These are phyloP conservation scores for Vanessa tameamea DNA, from an alignment of 1,140 invertebrate genomes.

Conservation along the genomic window DNA sequence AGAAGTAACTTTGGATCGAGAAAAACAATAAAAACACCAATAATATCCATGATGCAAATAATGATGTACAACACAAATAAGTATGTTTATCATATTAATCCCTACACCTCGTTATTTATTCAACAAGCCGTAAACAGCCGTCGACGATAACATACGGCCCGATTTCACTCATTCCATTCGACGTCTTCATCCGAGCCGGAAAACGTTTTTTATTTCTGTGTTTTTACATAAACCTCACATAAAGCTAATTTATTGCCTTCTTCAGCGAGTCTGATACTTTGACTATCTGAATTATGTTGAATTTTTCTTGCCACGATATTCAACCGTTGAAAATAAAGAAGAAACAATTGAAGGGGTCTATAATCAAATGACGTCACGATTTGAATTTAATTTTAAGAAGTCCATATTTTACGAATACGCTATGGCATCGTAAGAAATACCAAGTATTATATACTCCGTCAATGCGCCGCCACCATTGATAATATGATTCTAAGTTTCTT, in stretches of 20 bases:
- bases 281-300: slow-evolving; percentile 7
- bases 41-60: too few species aligned
- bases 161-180: slow-evolving; percentile 20
- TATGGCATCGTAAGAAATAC: too few species aligned
- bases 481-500: too few species aligned
- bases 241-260: slow-evolving; percentile 46
- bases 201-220: slow-evolving; percentile 44
- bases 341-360: background rate
- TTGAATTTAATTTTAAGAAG: background rate
- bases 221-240: slow-evolving; percentile 48
- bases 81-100: background rate
- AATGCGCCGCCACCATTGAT: too few species aligned
- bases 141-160: slow-evolving; percentile 12
- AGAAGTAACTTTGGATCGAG: too few species aligned
- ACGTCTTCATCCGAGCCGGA: slow-evolving; percentile 38
- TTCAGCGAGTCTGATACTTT: slow-evolving; percentile 32
- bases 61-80: background rate
- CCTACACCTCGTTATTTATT: slow-evolving; percentile 5
- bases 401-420: background rate
- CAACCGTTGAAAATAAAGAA: background rate
- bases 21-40: too few species aligned
- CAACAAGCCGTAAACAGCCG: background rate
- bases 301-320: background rate
- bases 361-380: background rate
- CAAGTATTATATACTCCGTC: too few species aligned